Evolutionary conservation across 2,888 invertebrate genomes (phyloP).

Genomic region (Cataglyphis cursor): DNA sequence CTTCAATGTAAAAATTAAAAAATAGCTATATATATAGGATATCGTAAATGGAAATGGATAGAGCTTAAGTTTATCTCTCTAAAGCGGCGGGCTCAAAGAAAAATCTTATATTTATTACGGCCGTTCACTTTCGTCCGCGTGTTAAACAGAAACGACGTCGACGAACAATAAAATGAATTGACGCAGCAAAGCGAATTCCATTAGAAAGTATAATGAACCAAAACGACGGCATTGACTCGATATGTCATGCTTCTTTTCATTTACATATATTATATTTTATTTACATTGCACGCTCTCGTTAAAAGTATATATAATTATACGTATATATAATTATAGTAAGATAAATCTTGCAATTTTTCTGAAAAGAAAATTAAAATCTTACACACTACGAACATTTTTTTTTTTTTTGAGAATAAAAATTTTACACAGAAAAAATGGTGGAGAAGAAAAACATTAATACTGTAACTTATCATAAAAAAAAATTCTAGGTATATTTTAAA

Average conservation of each 20-base stretch:
- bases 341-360: conserved; percentile 12
- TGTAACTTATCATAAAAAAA: neutral
- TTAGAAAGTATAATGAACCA: conserved; percentile 64
- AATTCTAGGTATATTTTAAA: conserved; percentile 4
- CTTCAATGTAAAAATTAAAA: conserved; percentile 1
- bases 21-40: neutral
- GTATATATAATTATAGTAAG: conserved; percentile 17
- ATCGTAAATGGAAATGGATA: conserved; percentile 7
- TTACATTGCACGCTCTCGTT: conserved; percentile 21
- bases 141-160: conserved; percentile 37
- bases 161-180: conserved; percentile 53
- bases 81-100: conserved; percentile 7
- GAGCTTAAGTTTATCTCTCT: conserved; percentile 6
- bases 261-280: conserved; percentile 21
- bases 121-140: conserved; percentile 6
- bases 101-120: conserved; percentile 39
- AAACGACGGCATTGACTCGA: conserved; percentile 21
- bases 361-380: neutral
- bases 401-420: neutral
- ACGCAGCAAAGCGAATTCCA: conserved; percentile 50
- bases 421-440: neutral
- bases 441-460: neutral
- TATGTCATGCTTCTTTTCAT: conserved; percentile 45
- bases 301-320: conserved; percentile 3
- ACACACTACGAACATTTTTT: neutral